Conservation (phyloP, 2,797 vertebrate species). For the Pangasius sanitwongsei region DNA sequence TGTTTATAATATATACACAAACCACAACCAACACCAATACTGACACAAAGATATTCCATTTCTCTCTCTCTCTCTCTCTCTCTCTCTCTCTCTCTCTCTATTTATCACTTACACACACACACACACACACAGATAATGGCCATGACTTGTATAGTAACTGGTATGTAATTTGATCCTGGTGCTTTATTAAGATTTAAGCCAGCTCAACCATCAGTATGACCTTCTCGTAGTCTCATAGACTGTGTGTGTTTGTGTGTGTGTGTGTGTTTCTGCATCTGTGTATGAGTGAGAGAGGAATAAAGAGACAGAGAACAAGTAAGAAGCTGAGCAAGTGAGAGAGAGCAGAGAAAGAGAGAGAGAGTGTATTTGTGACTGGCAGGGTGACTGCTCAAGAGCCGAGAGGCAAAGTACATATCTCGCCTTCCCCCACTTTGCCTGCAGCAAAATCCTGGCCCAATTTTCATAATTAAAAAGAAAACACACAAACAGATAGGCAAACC, state of each 20-base stretch:
- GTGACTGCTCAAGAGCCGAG: neutral
- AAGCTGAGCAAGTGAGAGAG: neutral
- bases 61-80: neutral
- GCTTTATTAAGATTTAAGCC: slow-evolving; percentile 49
- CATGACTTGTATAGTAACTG: slow-evolving; percentile 30
- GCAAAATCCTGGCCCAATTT: slow-evolving; percentile 43
- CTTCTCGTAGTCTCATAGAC: slow-evolving; percentile 14
- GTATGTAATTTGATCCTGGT: slow-evolving; percentile 50
- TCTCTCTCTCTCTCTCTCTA: neutral
- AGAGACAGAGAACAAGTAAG: neutral
- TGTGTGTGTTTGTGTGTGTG: slow-evolving; percentile 4
- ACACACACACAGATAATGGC: slow-evolving; percentile 22
- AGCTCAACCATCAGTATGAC: slow-evolving; percentile 46
- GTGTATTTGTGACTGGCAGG: neutral
- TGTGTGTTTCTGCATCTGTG: neutral
- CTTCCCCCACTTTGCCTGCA: slow-evolving; percentile 28
- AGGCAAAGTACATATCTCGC: slow-evolving; percentile 21
- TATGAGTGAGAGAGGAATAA: neutral
- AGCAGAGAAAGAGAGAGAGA: neutral
- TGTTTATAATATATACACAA: neutral
- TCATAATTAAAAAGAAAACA: slow-evolving; percentile 43
- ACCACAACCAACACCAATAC: neutral
- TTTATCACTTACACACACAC: neutral
- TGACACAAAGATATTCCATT: neutral
- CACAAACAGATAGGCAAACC: slow-evolving; percentile 16